Evolutionary conservation across 2,797 vertebrate species (phyloP), one percentile per base, ranked within the genome.

Genomic region (Eidolon dupreanum): DNA sequence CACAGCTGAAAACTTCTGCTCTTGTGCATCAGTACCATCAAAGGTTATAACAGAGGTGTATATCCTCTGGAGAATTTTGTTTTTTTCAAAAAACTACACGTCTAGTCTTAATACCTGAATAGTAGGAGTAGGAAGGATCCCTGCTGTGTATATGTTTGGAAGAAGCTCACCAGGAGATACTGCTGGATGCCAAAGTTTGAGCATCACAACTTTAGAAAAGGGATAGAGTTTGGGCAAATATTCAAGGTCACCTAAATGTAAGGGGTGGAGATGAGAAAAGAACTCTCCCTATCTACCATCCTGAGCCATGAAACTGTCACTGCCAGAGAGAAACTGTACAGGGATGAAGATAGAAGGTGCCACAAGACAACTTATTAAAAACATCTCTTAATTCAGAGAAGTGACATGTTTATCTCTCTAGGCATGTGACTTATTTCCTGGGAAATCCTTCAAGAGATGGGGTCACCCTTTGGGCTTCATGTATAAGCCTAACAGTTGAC

Each of bases 301-400:
- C 36, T 0, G 10, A 94, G 26, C 57, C n/a, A 19, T 5, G 71
- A 43, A 70, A 73, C 59, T 78, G 33, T 55, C n/a, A n/a, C 78
- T 79, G 19, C 38, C 15, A 77, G 66, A 92, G 15, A 33, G 26
- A 63, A 20, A 16, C 33, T 53, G 17, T 36, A 16, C 6, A 81
- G 4, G 26, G 43, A 28, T 4, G 8, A 78, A 96, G 38, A 92
- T 0, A 49, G 5, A 78, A 55, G 19, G 2, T n/a, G 24, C 36
- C 55, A 65, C 8, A 46, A 93, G 33, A 93, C 12, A 46, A 94
- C 66, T 59, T 68, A 86, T 66, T 55, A 49, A 93, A 87, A 74
- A 6, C 20, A 43, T n/a, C 46, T 79, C 82, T 95, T 89, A 57
- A 88, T 59, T 59, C 51, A 33, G 77, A 94, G 88, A 49, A 84